phyloP scores from a whole-genome alignment of 2,888 invertebrate genomes.

The Cryptophagus acutangulus region DNA sequence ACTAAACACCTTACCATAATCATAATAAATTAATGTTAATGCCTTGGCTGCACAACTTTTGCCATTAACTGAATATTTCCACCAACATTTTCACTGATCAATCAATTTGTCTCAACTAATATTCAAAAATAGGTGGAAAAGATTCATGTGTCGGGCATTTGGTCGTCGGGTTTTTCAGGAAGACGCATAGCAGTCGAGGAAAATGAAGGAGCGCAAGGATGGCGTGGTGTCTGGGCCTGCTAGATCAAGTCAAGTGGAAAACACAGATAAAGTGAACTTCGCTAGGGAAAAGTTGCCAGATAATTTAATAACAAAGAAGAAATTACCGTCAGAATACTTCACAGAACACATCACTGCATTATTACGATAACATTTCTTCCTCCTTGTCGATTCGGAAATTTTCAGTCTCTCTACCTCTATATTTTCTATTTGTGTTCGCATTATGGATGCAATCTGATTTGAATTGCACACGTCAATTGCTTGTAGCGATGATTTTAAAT shows the following conservation, averaged over 20 bases:
- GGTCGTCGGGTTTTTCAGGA: no score
- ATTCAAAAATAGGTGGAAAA: no score
- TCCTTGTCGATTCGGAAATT: no score
- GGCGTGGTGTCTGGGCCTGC: not conserved
- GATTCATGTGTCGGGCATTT: no score
- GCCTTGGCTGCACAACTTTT: not conserved
- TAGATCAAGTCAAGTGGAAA: conserved; percentile 45
- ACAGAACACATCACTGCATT: conserved; percentile 42
- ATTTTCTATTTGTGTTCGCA: conserved; percentile 17
- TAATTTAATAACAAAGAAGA: conserved; percentile 50
- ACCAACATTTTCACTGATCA: conserved; percentile 8
- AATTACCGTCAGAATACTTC: conserved; percentile 46
- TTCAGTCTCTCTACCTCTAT: conserved; percentile 19
- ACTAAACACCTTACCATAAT: conserved; percentile 9
- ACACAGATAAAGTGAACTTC: conserved; percentile 49
- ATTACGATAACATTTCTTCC: conserved; percentile 39
- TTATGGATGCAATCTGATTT: conserved; percentile 13
- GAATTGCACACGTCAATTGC: conserved; percentile 2
- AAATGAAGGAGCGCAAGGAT: conserved; percentile 4
- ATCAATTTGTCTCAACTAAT: no score
- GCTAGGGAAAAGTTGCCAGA: conserved; percentile 48
- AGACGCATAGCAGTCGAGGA: no score
- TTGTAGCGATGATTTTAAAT: not conserved
- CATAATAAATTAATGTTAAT: conserved; percentile 8
- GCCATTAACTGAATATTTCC: no score